Evolutionary conservation across 2,113 vertebrate genomes (phyloP).

Genomic region (Lampris megalopsis): DNA sequence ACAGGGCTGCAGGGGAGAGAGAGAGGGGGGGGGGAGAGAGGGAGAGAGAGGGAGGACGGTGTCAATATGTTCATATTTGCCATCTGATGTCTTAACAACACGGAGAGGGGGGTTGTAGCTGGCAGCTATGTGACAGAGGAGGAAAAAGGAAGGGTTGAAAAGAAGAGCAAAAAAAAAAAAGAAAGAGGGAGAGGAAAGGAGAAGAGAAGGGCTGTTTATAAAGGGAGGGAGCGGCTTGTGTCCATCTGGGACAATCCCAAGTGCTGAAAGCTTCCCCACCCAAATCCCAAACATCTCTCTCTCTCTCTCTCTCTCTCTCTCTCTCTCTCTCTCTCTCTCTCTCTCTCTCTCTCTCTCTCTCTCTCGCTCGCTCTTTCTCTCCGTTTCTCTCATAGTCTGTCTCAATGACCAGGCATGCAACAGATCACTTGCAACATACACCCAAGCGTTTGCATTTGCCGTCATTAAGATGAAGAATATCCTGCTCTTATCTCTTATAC

Average conservation of each 20-base stretch:
- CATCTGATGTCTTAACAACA: slow-evolving; percentile 7
- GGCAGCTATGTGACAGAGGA: not conserved
- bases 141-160: not conserved
- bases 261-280: slow-evolving; percentile 76
- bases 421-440: too few relatives aligned
- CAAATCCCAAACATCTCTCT: slow-evolving; percentile 69
- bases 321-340: slow-evolving; percentile 4
- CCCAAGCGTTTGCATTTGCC: too few relatives aligned
- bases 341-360: slow-evolving; percentile 20
- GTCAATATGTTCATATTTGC: slow-evolving; percentile 54
- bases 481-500: too few relatives aligned
- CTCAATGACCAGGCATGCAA: too few relatives aligned
- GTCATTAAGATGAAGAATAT: too few relatives aligned
- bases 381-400: too few relatives aligned
- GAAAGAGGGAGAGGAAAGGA: not conserved
- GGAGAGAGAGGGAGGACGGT: not conserved
- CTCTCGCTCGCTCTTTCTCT: slow-evolving; percentile 16
- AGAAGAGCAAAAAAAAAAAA: not conserved
- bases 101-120: slow-evolving; percentile 11
- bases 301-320: slow-evolving; percentile 13
- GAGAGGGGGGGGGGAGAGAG: slow-evolving; percentile 16
- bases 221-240: slow-evolving; percentile 75
- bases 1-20: slow-evolving; percentile 31
- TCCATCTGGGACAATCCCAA: slow-evolving; percentile 80
- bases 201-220: slow-evolving; percentile 70